Conservation (phyloP, 37 sponge, comb jelly and placozoan genomes). For the Ephydatia muelleri region DNA sequence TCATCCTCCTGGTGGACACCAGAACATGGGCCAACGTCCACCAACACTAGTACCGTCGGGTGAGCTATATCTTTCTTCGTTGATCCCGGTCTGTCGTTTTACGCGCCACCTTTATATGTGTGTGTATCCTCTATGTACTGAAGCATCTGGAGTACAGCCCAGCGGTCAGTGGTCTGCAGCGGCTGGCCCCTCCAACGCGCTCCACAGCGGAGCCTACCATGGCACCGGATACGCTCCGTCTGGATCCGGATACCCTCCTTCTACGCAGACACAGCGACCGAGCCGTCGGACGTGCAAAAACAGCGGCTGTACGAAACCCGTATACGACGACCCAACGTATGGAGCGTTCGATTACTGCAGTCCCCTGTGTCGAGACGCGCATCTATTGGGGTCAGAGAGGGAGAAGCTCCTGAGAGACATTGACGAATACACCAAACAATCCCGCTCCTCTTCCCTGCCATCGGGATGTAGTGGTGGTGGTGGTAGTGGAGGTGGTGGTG, state of each 20-base stretch:
- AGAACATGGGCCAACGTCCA: background rate
- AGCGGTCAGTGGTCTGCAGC: too few relatives aligned
- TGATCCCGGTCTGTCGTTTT: too few relatives aligned
- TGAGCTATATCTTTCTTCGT: too few relatives aligned
- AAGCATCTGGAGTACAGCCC: too few relatives aligned
- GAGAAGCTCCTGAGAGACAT: slow-evolving; percentile 28
- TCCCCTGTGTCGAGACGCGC: slow-evolving; percentile 40
- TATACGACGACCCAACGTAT: slow-evolving; percentile 7
- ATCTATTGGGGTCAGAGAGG: slow-evolving; percentile 24
- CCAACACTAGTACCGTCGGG: background rate
- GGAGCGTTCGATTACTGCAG: slow-evolving; percentile 49
- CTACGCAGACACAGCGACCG: background rate
- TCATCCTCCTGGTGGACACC: background rate
- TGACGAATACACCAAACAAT: background rate
- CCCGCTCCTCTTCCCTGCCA: background rate
- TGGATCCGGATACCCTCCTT: background rate
- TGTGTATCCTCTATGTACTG: too few relatives aligned
- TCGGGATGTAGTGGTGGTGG: background rate
- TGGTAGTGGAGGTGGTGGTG: too few relatives aligned
- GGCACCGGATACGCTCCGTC: too few relatives aligned
- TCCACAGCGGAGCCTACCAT: too few relatives aligned
- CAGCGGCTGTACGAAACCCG: slow-evolving; percentile 16
- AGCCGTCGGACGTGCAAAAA: background rate
- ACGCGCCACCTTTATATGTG: too few relatives aligned
- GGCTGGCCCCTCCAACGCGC: too few relatives aligned